These are phyloP conservation scores for Gallinago nigripennis DNA, from an alignment of 2,797 vertebrate genomes.

Conservation along the genomic window DNA sequence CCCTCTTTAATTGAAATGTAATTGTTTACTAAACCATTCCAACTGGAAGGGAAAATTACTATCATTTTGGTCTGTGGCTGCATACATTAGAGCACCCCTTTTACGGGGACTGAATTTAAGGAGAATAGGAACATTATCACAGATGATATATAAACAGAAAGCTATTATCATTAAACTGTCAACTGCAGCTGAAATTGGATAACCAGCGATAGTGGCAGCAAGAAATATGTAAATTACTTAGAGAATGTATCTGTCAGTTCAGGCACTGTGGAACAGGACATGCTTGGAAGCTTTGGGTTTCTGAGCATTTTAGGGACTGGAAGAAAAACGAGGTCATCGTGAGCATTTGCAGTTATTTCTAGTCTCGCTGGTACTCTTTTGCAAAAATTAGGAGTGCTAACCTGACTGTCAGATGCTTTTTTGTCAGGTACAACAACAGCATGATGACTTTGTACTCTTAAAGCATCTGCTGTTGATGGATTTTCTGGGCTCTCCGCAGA, in stretches of 20 bases:
- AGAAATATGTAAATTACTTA: slow-evolving; percentile 47
- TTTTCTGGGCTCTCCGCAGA: not conserved
- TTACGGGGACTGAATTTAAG: slow-evolving; percentile 1
- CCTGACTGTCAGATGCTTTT: not conserved
- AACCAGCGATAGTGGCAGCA: slow-evolving; percentile 3
- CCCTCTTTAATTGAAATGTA: slow-evolving; percentile 69
- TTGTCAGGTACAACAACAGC: not conserved
- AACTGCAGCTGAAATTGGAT: slow-evolving; percentile 43
- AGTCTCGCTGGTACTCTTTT: not conserved
- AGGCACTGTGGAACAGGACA: not conserved
- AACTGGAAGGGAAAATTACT: slow-evolving; percentile 56
- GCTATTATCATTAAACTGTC: slow-evolving; percentile 70
- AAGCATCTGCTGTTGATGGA: not conserved
- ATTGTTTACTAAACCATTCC: slow-evolving; percentile 70
- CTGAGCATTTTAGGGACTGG: not conserved
- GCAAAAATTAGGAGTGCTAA: not conserved
- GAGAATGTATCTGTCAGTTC: not conserved
- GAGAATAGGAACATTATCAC: slow-evolving; percentile 21
- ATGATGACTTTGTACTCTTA: not conserved
- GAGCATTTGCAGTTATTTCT: not conserved
- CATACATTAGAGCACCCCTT: slow-evolving; percentile 31
- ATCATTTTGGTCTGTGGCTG: slow-evolving; percentile 54
- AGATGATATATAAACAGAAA: slow-evolving; percentile 60
- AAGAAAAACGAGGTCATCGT: not conserved
- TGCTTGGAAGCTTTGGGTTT: not conserved